phyloP scores from a whole-genome alignment of 2,888 invertebrate genomes.

The Schizaphis graminum region DNA sequence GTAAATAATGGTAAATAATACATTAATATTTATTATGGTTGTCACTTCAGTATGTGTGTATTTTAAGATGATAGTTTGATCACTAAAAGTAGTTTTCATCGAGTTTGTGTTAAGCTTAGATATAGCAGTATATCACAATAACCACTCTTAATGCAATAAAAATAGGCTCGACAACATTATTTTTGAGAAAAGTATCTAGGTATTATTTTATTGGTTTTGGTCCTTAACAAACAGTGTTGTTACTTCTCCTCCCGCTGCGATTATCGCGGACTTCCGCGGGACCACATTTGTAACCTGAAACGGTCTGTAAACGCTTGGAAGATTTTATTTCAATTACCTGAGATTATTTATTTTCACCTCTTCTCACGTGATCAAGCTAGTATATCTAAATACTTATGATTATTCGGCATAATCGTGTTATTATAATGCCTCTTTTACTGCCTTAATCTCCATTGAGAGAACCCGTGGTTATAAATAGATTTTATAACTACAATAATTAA shows the following conservation, averaged over 20 bases:
- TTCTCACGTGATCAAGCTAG: neutral
- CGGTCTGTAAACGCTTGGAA: neutral
- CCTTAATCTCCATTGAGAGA: neutral
- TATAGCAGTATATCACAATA: neutral
- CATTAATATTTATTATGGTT: neutral
- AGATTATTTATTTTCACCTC: neutral
- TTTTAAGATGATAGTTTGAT: neutral
- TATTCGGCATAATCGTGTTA: neutral
- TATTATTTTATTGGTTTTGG: neutral
- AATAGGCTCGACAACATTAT: neutral
- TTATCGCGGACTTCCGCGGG: neutral
- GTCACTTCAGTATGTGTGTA: neutral
- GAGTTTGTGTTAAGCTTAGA: neutral
- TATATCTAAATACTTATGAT: neutral
- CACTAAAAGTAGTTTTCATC: neutral
- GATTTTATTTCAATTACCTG: neutral
- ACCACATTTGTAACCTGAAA: neutral
- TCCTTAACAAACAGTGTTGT: neutral
- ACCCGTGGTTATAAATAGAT: neutral
- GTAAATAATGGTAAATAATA: neutral
- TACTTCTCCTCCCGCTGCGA: neutral
- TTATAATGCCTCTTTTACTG: neutral
- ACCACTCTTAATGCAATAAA: neutral
- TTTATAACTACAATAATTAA: neutral
- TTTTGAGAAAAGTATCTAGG: neutral